Evolutionary conservation across 2,113 vertebrate genomes (phyloP), one percentile per base, ranked within the genome.

Genomic region (Tichodroma muraria): DNA sequence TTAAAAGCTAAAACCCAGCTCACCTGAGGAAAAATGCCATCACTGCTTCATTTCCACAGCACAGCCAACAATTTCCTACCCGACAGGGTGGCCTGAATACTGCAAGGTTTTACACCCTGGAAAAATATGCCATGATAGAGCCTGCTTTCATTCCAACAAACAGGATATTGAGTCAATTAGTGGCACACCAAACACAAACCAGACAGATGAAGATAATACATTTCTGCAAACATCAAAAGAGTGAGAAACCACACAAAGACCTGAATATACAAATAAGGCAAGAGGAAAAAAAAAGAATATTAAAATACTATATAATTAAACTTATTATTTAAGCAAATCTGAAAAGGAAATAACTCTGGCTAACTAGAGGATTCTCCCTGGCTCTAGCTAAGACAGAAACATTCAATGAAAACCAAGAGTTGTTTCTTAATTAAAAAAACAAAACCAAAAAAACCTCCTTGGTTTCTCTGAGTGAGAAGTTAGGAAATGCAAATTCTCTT

Each of bases 201-300:
- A 92, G 95, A 84, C 69, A 97, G 97, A 97, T 97, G 87, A 97
- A 97, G 97, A 96, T 94, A 96, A 80, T 78, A 93, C 93, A 82
- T 85, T 97, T 93, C 70, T 96, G 83, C 75, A 85, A 83, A 96
- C 96, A 97, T 97, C 96, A 97, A 95, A 96, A 96, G 95, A 64
- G 25, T 93, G 44, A 89, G 89, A 95, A 97, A 94, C 95, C 94
- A 93, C 95, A 96, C 65, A 81, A 90, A 92, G 83, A 94, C 45
- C 77, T 86, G 85, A 71, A 94, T 60, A 89, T 44, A 92, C 80
- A 95, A 97, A 95, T 85, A 83, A 91, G 76, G 53, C 8, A 19
- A 63, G 22, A 5, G 6, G 13, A 3, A 11, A 23, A 60, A 23
- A 60, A 80, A 64, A 45, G 21, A 52, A 50, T 37, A 70, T 63